Evolutionary conservation across 2,797 vertebrate species (phyloP), one percentile per base, ranked within the genome.

Genomic region (Protosalanx chinensis): DNA sequence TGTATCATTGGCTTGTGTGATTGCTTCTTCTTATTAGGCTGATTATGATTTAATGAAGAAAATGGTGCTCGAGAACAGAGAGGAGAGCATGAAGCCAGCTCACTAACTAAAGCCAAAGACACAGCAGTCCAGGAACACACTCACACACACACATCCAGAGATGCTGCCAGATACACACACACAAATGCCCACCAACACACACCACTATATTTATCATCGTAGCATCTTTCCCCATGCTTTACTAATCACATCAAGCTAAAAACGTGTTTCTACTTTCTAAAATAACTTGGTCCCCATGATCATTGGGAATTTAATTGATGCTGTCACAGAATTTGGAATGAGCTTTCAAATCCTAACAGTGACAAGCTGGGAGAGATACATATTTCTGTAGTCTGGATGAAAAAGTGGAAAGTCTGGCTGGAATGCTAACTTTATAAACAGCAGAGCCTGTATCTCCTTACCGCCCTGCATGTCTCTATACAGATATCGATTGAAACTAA

Each of bases 271-370:
- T 6, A 62, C 68, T 81, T 81, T 87, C 84, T 84, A 59, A 72
- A 81, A 71, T 79, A 73, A 88, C 70, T 82, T 78, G 75, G 77
- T 56, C 75, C 84, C 79, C 75, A 10, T 87, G 81, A 87, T 90
- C 89, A 91, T 90, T 88, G 88, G 86, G 87, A 90, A 89, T 89
- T 89, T 87, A 91, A 91, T 89, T 88, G 88, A 88, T 88, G 84
- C 86, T 88, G 90, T 89, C 89, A 89, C 88, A 89, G 84, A 86
- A 82, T 84, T 83, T 82, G 82, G 84, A 87, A 87, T 84, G 82
- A 82, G 77, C 79, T 90, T 89, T 86, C 83, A 87, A 86, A 82
- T 88, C 84, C 86, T 88, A 87, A 87, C 88, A 83, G 80, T 77
- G 79, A 79, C 83, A 82, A 77, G 68, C 76, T 77, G 76, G 82